Base-by-base conservation (phyloP, 2,113 vertebrate species). In the Notarius quadriscutis region DNA sequence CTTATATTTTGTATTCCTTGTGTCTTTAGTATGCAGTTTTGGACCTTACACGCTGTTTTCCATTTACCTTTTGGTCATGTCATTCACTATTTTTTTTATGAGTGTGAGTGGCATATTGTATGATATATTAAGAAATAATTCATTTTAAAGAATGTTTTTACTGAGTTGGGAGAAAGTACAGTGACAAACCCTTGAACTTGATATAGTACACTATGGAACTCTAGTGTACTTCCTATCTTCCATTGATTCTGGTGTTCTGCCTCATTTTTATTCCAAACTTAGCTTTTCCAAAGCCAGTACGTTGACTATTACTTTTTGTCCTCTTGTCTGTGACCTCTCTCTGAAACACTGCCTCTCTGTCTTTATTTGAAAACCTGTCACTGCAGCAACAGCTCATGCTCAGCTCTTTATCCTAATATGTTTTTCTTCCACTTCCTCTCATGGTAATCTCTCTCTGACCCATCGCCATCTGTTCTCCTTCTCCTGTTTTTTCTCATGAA, bases 121-220 rank as follows among this genome's bases (percentile, higher is more conserved):
- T 50, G 22, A 18, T 22, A 25, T 77, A n/a, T 25, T 51, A 77
- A 51, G 8, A 8, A 25, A 75, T 0, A 22, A 77, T n/a, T 12
- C 41, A 25, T 25, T 53, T 25, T 1, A 20, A 14, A 77, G 5
- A 14, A 12, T 0, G 91, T 93, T 93, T 88, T 90, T 91, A 89
- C 89, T 91, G 90, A 92, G 95, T 94, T 94, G 92, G 90, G 90
- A 92, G 93, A 51, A 77, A 25, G 48, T 48, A 89, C 86, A 90
- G 87, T 88, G 89, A 85, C 8, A 65, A 20, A 87, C 63, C 92
- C 89, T 93, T 92, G 94, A 93, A 67, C 25, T 25, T 7, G 92
- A 90, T 75, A 88, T 41, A 41, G 41, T 41, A 41, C 41, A 41
- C 41, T 41, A 41, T 41, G 41, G 41, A 41, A 41, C 41, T 41